Percentiles rank a stretch among this genome's conserved stretches.
Conservation (phyloP, 2,888 invertebrate species). For the Fragum sueziense region DNA sequence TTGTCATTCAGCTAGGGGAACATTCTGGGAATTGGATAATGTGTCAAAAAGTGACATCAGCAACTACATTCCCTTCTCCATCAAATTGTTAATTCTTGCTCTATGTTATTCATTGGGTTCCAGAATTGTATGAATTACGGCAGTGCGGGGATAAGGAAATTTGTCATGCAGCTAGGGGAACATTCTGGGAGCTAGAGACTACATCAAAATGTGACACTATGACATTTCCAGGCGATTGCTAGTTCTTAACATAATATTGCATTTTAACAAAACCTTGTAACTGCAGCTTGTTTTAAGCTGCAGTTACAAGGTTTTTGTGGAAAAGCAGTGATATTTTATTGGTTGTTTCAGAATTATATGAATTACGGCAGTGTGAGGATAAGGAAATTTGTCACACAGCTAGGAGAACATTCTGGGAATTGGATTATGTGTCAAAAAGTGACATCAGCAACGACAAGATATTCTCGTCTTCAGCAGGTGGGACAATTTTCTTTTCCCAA, state of each 20-base stretch:
- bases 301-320: background rate
- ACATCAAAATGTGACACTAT: slow-evolving; percentile 36
- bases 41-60: slow-evolving; percentile 36
- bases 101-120: no score
- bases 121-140: slow-evolving; percentile 60
- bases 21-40: slow-evolving; percentile 77
- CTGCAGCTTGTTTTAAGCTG: no score
- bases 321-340: background rate
- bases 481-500: no score
- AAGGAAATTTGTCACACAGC: slow-evolving; percentile 74
- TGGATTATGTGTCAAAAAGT: slow-evolving; percentile 57
- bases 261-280: no score
- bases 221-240: no score
- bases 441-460: slow-evolving; percentile 26
- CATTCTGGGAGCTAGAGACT: slow-evolving; percentile 77
- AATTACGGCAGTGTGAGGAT: slow-evolving; percentile 61
- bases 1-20: slow-evolving; percentile 76
- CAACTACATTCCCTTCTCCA: slow-evolving; percentile 32
- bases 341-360: slow-evolving; percentile 43
- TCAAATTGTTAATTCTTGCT: no score
- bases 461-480: slow-evolving; percentile 50
- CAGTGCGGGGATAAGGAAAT: slow-evolving; percentile 66
- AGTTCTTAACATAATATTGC: background rate
- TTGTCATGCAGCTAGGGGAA: slow-evolving; percentile 76
- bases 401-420: slow-evolving; percentile 79